Conservation (phyloP, 2,797 vertebrate species). For the Syngnathus acus region DNA sequence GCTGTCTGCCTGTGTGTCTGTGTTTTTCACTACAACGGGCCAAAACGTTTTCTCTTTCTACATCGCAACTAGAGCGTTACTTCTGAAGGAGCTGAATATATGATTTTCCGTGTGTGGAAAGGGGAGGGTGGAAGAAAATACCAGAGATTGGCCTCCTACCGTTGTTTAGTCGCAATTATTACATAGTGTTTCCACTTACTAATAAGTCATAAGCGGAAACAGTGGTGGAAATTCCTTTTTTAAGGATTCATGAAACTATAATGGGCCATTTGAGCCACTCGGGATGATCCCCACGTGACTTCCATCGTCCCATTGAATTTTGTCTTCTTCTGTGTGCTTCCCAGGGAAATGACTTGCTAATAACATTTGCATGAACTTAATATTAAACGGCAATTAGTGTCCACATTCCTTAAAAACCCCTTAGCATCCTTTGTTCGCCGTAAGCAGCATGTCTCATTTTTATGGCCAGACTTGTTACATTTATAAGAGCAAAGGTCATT, state of each 20-base stretch:
- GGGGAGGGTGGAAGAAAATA: constrained; percentile 1
- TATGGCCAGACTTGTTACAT: not conserved
- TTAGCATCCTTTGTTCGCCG: constrained; percentile 52
- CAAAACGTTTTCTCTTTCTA: constrained; percentile 61
- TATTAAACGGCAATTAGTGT: constrained; percentile 40
- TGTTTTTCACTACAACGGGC: constrained; percentile 59
- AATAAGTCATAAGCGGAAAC: constrained; percentile 31
- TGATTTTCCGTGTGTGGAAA: constrained; percentile 44
- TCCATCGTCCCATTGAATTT: constrained; percentile 11
- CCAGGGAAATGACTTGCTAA: constrained; percentile 33
- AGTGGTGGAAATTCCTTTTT: constrained; percentile 13
- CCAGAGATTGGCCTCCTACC: constrained; percentile 22
- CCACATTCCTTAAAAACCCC: constrained; percentile 16
- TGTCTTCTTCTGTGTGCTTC: constrained; percentile 22
- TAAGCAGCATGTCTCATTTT: not conserved
- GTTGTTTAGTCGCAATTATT: constrained; percentile 36
- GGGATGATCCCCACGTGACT: constrained; percentile 10
- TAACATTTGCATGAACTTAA: constrained; percentile 39
- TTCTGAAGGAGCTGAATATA: constrained; percentile 40
- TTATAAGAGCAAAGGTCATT: not conserved
- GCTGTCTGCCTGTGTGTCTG: constrained; percentile 62
- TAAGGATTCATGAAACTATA: constrained; percentile 1
- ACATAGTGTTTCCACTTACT: constrained; percentile 36
- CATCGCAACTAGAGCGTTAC: constrained; percentile 58
- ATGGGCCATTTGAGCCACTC: constrained; percentile 15